Conservation (phyloP, 2,888 invertebrate species). For the Cecidostiba fungosa region DNA sequence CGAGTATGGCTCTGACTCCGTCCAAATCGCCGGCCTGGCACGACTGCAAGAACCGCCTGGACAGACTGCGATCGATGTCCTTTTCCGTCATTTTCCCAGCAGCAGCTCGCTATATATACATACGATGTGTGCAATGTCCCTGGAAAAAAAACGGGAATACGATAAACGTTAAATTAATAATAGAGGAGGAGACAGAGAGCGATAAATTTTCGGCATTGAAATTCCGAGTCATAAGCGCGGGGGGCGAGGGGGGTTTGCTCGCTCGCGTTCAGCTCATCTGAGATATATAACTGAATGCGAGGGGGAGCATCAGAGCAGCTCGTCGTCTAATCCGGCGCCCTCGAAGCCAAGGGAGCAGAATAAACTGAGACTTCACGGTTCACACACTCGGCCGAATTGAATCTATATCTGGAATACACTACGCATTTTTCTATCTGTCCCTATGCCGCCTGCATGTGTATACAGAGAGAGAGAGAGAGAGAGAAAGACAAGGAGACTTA, state of each 20-base stretch:
- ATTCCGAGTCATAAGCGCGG: conserved; percentile 3
- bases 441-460: not conserved
- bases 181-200: conserved; percentile 4
- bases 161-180: conserved; percentile 17
- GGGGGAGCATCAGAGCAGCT: conserved; percentile 16
- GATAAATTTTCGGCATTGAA: conserved; percentile 3
- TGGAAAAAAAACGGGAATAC: not conserved
- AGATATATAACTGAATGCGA: conserved; percentile 11
- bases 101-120: not conserved
- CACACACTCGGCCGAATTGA: conserved; percentile 22
- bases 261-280: not conserved
- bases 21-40: conserved; percentile 47
- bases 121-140: not conserved
- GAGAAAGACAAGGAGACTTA: not conserved
- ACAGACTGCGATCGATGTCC: not conserved
- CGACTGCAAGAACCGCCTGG: conserved; percentile 22
- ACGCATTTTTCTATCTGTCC: not conserved
- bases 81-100: conserved; percentile 20
- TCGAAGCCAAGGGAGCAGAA: conserved; percentile 32
- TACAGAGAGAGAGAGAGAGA: not conserved
- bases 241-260: not conserved
- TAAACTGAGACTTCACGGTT: conserved; percentile 37
- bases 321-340: not conserved
- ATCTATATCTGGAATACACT: conserved; percentile 4
- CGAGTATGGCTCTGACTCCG: not conserved